phyloP scores from a whole-genome alignment of 2,113 vertebrate genomes.

The Mormyrus lacerda region DNA sequence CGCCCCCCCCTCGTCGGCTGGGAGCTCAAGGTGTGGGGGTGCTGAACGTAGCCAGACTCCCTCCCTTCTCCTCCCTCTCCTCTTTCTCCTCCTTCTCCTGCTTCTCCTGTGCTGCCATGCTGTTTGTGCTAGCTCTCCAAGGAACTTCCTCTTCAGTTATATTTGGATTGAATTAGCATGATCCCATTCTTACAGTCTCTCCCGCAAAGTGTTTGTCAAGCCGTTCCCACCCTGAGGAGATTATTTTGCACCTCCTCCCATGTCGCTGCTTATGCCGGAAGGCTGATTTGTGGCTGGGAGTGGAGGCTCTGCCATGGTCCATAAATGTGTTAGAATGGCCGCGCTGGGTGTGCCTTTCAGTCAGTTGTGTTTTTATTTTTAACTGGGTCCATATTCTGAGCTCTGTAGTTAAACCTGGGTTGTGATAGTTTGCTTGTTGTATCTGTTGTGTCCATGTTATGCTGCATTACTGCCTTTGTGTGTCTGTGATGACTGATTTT shows the following conservation, averaged over 20 bases:
- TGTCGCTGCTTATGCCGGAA: background rate
- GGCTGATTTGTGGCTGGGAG: background rate
- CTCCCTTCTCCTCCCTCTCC: background rate
- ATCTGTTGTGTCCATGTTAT: background rate
- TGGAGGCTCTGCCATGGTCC: background rate
- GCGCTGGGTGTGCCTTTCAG: background rate
- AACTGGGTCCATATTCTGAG: background rate
- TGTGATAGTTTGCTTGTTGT: background rate
- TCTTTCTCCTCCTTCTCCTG: too few relatives aligned
- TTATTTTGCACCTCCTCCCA: background rate
- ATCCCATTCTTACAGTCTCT: slow-evolving; percentile 11
- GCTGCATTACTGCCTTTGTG: background rate
- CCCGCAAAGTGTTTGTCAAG: background rate
- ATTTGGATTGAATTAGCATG: slow-evolving; percentile 22
- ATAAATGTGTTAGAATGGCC: background rate
- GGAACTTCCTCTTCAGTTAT: slow-evolving; percentile 19
- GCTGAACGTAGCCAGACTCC: background rate
- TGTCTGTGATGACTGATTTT: background rate
- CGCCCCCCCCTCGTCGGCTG: background rate
- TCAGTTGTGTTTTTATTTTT: background rate
- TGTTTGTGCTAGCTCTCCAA: background rate
- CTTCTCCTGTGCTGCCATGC: background rate
- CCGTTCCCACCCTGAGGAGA: background rate
- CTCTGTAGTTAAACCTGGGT: background rate
- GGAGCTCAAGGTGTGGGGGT: background rate